These are phyloP conservation scores for Timema podura DNA, from an alignment of 2,888 invertebrate genomes.

Conservation along the genomic window DNA sequence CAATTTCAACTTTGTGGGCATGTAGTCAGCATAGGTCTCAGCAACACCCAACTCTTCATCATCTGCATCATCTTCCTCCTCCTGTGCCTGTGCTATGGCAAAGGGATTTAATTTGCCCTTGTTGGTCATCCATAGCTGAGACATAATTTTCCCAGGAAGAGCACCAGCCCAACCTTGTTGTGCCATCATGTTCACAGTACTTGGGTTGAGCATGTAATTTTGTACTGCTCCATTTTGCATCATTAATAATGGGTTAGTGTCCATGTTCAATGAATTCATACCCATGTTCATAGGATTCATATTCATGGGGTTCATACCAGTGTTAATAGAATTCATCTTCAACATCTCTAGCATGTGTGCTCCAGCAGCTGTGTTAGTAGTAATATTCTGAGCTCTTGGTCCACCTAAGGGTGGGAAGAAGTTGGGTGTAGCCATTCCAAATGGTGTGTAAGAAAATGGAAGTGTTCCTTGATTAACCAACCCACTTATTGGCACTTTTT, in stretches of 20 bases:
- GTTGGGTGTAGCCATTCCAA: constrained; percentile 37
- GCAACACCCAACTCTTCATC: constrained; percentile 97
- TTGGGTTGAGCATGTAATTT: constrained; percentile 43
- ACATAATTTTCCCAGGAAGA: constrained; percentile 49
- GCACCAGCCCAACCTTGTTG: constrained; percentile 43
- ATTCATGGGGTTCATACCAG: constrained; percentile 45
- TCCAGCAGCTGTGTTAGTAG: constrained; percentile 63
- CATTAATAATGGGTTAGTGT: constrained; percentile 43
- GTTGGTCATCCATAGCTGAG: constrained; percentile 56
- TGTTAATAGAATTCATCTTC: too few relatives aligned
- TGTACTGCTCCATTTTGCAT: constrained; percentile 35
- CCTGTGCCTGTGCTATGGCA: constrained; percentile 49
- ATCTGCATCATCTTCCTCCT: constrained; percentile 68
- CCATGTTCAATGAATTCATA: constrained; percentile 38
- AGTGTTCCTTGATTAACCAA: constrained; percentile 26
- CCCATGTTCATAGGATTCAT: constrained; percentile 41
- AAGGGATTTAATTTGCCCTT: constrained; percentile 43
- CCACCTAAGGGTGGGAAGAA: constrained; percentile 41
- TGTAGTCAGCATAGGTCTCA: constrained; percentile 97
- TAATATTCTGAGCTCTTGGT: constrained; percentile 38
- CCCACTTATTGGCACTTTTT: constrained; percentile 53
- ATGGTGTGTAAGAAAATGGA: constrained; percentile 37
- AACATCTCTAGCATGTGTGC: too few relatives aligned
- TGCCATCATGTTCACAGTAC: constrained; percentile 37
- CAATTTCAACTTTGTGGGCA: constrained; percentile 91